These are phyloP conservation scores for Microctenopoma stevenorrisi DNA, from an alignment of 2,797 vertebrate genomes.

Conservation along the genomic window DNA sequence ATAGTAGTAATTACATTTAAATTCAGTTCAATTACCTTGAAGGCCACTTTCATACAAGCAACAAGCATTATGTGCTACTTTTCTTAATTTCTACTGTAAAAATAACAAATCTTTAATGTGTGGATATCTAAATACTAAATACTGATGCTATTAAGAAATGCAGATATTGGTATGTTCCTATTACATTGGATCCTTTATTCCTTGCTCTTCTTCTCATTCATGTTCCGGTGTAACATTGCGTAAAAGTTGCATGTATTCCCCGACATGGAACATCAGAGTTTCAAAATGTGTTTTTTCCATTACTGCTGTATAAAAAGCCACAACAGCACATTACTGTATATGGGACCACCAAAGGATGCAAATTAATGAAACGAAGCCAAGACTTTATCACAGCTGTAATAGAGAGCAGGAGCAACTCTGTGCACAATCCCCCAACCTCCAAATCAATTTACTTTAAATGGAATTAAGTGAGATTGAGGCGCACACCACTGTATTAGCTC, in stretches of 20 bases:
- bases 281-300: background rate
- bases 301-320: slow-evolving; percentile 15
- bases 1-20: too few species aligned
- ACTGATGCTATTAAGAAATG: background rate
- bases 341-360: slow-evolving; percentile 5
- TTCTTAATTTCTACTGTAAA: background rate
- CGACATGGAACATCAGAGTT: too few species aligned
- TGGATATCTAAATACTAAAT: background rate
- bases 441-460: slow-evolving; percentile 87
- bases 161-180: background rate
- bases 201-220: background rate
- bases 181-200: background rate
- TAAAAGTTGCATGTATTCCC: slow-evolving; percentile 7
- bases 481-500: slow-evolving; percentile 82
- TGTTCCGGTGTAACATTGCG: slow-evolving; percentile 1
- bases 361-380: slow-evolving; percentile 34
- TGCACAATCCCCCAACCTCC: slow-evolving; percentile 43
- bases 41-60: background rate
- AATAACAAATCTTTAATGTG: background rate
- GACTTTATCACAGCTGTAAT: slow-evolving; percentile 42
- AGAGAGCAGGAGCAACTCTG: slow-evolving; percentile 27
- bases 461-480: slow-evolving; percentile 84
- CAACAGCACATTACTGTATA: slow-evolving; percentile 5
- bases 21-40: background rate
- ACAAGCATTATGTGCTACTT: background rate